Percentiles rank a stretch among this genome's conserved stretches.
Evolutionary conservation across 1,140 invertebrate species (phyloP).

Genomic region (Drosophila ogumai): DNA sequence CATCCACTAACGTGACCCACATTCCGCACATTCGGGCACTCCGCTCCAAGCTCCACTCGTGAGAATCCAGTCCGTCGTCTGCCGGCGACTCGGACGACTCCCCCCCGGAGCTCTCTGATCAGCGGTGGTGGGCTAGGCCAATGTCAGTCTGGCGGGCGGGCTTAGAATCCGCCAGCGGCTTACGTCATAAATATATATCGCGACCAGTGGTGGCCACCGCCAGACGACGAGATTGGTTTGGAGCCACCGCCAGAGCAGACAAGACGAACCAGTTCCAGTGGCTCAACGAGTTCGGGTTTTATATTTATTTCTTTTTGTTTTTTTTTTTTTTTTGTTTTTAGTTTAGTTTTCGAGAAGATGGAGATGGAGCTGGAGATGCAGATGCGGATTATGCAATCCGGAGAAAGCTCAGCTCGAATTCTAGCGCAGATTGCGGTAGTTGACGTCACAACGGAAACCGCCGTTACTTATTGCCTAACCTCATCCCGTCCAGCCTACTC

Average conservation of each 20-base stretch:
- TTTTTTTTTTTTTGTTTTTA: neutral
- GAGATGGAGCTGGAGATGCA: slow-evolving; percentile 7
- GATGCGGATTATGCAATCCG: slow-evolving; percentile 42
- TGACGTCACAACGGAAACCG: slow-evolving; percentile 48
- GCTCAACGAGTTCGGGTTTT: slow-evolving; percentile 23
- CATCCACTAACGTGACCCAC: slow-evolving; percentile 21
- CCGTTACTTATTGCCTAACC: slow-evolving; percentile 22
- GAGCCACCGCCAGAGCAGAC: slow-evolving; percentile 7
- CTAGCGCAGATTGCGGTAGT: slow-evolving; percentile 58
- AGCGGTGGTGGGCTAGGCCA: slow-evolving; percentile 34
- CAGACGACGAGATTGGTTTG: slow-evolving; percentile 2
- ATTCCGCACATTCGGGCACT: slow-evolving; percentile 15
- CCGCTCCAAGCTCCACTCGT: neutral
- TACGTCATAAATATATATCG: slow-evolving; percentile 48
- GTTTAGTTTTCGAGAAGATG: neutral
- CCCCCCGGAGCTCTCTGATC: neutral
- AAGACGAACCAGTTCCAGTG: slow-evolving; percentile 44
- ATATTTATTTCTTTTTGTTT: neutral
- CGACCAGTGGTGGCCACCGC: slow-evolving; percentile 4
- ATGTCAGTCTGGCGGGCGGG: slow-evolving; percentile 31
- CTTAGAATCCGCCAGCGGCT: slow-evolving; percentile 49
- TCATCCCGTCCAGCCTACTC: neutral
- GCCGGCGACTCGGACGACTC: neutral
- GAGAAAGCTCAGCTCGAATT: slow-evolving; percentile 45
- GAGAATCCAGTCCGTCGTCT: slow-evolving; percentile 43